These are phyloP conservation scores for Hermaeophaga mercurialis DNA, from an alignment of 2,888 invertebrate species.

Conservation along the genomic window DNA sequence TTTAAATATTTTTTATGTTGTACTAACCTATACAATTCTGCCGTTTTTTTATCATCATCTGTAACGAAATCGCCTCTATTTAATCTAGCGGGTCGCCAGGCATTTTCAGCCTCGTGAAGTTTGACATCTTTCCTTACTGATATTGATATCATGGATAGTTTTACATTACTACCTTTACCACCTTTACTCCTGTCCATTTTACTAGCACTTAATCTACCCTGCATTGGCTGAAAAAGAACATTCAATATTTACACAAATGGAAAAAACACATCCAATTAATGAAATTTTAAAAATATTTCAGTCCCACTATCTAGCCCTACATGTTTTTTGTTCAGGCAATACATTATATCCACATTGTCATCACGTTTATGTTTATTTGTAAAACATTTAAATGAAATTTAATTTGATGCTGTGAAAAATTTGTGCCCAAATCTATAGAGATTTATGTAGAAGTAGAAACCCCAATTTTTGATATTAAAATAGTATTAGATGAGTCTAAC, in stretches of 20 bases:
- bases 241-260: no score
- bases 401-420: constrained; percentile 53
- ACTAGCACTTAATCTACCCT: constrained; percentile 58
- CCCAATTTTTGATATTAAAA: no score
- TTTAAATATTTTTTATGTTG: no score
- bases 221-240: constrained; percentile 33
- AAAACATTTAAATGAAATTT: constrained; percentile 34
- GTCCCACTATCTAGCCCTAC: constrained; percentile 30
- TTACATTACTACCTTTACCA: constrained; percentile 59
- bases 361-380: constrained; percentile 29
- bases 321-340: constrained; percentile 46
- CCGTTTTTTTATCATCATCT: constrained; percentile 60
- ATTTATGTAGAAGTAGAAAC: no score
- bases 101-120: constrained; percentile 84
- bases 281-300: constrained; percentile 8
- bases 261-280: no score
- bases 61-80: constrained; percentile 52
- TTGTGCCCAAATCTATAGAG: no score
- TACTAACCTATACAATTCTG: constrained; percentile 67
- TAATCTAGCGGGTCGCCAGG: constrained; percentile 83
- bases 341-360: constrained; percentile 46
- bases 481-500: constrained; percentile 48
- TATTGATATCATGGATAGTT: constrained; percentile 69
- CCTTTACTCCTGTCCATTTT: constrained; percentile 51
- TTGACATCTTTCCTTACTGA: constrained; percentile 76